Evolutionary conservation across 2,888 invertebrate species (phyloP), one percentile per base, ranked within the genome.

Genomic region (Drosophila flavopinicola): DNA sequence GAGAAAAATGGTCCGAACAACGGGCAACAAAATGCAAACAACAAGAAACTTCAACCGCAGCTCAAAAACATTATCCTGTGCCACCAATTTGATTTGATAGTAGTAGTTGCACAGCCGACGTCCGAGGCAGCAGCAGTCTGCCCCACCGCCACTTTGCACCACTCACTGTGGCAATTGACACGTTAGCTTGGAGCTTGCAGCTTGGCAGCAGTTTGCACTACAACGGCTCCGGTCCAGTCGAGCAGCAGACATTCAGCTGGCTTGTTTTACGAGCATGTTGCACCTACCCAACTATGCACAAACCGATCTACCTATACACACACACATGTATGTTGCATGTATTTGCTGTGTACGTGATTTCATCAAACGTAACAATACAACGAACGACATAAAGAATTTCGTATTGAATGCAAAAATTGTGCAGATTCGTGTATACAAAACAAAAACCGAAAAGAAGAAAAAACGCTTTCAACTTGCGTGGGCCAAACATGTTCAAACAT

Each of bases 31-130:
- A 51, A 53, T 54, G 66, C 69, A 71, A 53, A 51, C 51, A 71
- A 42, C 42, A 73, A 63, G 58, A 68, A 78, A 71, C 78, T 80
- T 67, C 59, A 77, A 86, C 86, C 82, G 76, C 86, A 83, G 80
- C 80, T 85, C 84, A 77, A 85, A 85, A 85, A 80, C 84, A 83
- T 83, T 85, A 83, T 83, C 82, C 86, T 85, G 86, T 84, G 78
- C 86, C 84, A 84, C 82, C 86, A 84, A 83, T 83, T 86, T 85
- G 84, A 77, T 85, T 85, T 80, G 85, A 80, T 85, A 85, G 79
- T 85, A 82, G 78, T 85, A 85, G 79, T 85, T 85, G 78, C 76
- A 78, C 71, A 74, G 74, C 77, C 77, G 77, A 71, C 58, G 69
- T 67, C 68, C 68, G 33, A 71, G 63, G 63, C 35, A 44, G 39